Percentiles rank a stretch among this genome's conserved stretches.
Evolutionary conservation across 2,797 vertebrate genomes (phyloP).

Genomic region (Myripristis jacobus): DNA sequence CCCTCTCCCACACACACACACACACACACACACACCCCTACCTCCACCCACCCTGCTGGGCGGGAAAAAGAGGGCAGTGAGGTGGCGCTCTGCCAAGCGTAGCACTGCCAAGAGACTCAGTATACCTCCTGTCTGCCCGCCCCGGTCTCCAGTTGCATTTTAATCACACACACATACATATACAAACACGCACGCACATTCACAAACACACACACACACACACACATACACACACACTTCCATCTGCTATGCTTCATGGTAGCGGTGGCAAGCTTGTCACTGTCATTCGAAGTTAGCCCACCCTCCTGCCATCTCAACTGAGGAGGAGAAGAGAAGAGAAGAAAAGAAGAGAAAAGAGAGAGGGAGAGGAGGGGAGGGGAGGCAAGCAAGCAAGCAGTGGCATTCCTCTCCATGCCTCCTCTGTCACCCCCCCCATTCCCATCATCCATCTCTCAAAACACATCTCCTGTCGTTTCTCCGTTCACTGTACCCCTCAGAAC

Average conservation of each 20-base stretch:
- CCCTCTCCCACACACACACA: constrained; percentile 39
- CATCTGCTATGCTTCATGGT: constrained; percentile 70
- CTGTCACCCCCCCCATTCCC: constrained; percentile 34
- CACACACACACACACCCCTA: constrained; percentile 42
- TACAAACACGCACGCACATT: constrained; percentile 9
- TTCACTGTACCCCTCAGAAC: constrained; percentile 9
- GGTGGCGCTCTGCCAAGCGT: constrained; percentile 70
- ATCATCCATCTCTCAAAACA: constrained; percentile 39
- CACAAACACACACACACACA: constrained; percentile 8
- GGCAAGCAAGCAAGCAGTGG: constrained; percentile 54
- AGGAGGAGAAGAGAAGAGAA: constrained; percentile 62
- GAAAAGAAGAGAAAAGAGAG: constrained; percentile 47
- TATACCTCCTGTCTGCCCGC: constrained; percentile 40
- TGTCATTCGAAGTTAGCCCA: constrained; percentile 75
- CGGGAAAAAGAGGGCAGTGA: constrained; percentile 71
- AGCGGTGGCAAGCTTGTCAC: constrained; percentile 74
- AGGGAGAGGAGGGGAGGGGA: constrained; percentile 1
- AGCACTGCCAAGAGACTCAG: constrained; percentile 72
- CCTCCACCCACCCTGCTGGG: constrained; percentile 39
- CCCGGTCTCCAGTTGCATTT: constrained; percentile 76
- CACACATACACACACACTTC: constrained; percentile 51
- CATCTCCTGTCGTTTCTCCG: constrained; percentile 25
- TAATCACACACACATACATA: constrained; percentile 48
- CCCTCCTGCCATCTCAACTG: constrained; percentile 53
- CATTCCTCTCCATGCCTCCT: constrained; percentile 58